phyloP scores from a whole-genome alignment of 2,113 vertebrate genomes.

The Microcebus ravelobensis region DNA sequence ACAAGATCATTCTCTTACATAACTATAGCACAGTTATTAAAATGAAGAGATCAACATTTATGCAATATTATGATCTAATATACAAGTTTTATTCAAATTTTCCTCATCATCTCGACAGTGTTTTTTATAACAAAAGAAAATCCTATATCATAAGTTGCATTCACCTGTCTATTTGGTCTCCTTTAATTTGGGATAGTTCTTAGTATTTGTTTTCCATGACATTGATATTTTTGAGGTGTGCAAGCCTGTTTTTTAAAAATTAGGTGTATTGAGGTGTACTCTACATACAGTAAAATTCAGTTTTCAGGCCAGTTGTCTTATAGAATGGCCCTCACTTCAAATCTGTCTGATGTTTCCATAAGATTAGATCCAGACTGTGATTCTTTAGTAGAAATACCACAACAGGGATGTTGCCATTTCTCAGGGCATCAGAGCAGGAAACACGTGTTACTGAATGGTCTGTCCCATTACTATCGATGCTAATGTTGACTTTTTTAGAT shows the following conservation, averaged over 20 bases:
- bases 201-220: slow-evolving; percentile 9
- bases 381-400: neutral
- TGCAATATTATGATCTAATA: neutral
- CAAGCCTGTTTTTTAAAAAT: neutral
- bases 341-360: neutral
- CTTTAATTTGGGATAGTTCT: neutral
- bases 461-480: neutral
- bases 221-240: neutral
- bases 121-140: slow-evolving; percentile 1
- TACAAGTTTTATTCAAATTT: neutral
- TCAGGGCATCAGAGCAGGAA: neutral
- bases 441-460: neutral
- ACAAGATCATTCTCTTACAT: neutral
- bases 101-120: neutral
- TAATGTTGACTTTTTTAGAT: neutral
- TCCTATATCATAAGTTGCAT: neutral
- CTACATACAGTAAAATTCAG: neutral
- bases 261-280: neutral
- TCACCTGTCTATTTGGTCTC: neutral
- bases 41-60: slow-evolving; percentile 13
- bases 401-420: neutral
- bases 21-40: neutral
- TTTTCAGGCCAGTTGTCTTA: neutral
- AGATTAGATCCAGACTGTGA: neutral
- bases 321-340: neutral